Base-by-base conservation (phyloP, 2,797 vertebrate genomes). In the Zenarchopterus dispar region DNA sequence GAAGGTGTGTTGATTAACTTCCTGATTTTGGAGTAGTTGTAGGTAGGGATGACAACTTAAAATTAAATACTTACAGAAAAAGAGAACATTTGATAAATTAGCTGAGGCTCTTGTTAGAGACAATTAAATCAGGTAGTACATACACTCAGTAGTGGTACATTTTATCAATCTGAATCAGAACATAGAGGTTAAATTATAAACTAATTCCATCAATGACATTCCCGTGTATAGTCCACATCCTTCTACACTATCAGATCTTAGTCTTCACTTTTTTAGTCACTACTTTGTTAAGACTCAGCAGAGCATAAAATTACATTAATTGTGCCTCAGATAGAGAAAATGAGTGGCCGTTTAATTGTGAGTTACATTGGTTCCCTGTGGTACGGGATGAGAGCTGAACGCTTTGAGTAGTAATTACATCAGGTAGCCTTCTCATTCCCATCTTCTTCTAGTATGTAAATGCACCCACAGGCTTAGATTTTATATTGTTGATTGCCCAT, bases 341-440 rank as follows among this genome's bases (percentile, higher is more conserved):
- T 77, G 79, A 87, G 67, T 73, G 76, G 70, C 71, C 55, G 21
- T 88, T 89, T 88, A 90, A 93, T 89, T 81, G 85, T 52, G 65
- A 85, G 80, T 85, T 84, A 80, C 82, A 84, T 75, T 10, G 56
- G 71, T 68, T 80, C 80, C 86, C 83, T 60, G 68, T 68, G 73
- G 85, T 70, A 71, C 53, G 53, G 62, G 56, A 73, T 68, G 77
- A 86, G 82, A 83, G 84, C 71, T 17, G 56, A 75, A 81, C 16
- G 74, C 83, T 73, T 84, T 81, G 65, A 90, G 84, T 80, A 80
- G 82, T 87, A 89, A 92, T 93, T 92, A 92, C 85, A 89, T 88
- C 86, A 87, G 82, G 88, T 89, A 89, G 89, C 75, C 80, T 89
- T 88, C 87, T 91, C 89, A 89, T 91, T 89, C 91, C 56, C 50